Evolutionary conservation across 2,888 invertebrate genomes (phyloP).

Genomic region (Protonemura montana): DNA sequence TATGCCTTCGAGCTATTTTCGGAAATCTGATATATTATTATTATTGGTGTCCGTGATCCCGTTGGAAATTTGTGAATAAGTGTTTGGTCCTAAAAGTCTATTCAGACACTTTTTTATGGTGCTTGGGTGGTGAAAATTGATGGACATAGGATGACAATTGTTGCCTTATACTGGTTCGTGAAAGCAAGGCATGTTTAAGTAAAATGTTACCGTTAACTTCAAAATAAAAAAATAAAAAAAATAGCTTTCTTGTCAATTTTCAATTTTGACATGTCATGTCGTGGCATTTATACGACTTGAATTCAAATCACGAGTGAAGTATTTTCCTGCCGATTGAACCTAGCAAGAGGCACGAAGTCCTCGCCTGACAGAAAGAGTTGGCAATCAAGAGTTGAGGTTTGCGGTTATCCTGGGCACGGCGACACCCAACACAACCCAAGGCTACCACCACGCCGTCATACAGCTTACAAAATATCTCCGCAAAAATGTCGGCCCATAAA

Average conservation of each 20-base stretch:
- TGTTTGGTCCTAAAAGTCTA: neutral
- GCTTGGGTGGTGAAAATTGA: neutral
- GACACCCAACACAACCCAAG: neutral
- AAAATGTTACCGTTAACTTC: too few relatives aligned
- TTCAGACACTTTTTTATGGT: neutral
- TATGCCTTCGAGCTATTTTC: neutral
- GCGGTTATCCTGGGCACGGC: neutral
- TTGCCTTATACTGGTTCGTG: neutral
- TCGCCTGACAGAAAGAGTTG: neutral
- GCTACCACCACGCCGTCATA: neutral
- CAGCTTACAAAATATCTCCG: neutral
- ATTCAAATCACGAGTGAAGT: too few relatives aligned
- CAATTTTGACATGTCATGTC: too few relatives aligned
- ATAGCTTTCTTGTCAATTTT: too few relatives aligned
- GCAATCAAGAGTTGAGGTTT: slow-evolving; percentile 12
- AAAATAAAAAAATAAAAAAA: too few relatives aligned
- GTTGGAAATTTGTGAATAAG: neutral
- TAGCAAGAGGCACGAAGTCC: neutral
- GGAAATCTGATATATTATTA: neutral
- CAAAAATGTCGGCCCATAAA: neutral
- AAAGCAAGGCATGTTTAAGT: too few relatives aligned
- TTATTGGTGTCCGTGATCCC: neutral
- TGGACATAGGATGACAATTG: neutral
- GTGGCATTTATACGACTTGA: too few relatives aligned
- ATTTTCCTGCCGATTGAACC: neutral